Conservation (phyloP, 2,113 vertebrate genomes). For the Eubucco bourcierii region DNA sequence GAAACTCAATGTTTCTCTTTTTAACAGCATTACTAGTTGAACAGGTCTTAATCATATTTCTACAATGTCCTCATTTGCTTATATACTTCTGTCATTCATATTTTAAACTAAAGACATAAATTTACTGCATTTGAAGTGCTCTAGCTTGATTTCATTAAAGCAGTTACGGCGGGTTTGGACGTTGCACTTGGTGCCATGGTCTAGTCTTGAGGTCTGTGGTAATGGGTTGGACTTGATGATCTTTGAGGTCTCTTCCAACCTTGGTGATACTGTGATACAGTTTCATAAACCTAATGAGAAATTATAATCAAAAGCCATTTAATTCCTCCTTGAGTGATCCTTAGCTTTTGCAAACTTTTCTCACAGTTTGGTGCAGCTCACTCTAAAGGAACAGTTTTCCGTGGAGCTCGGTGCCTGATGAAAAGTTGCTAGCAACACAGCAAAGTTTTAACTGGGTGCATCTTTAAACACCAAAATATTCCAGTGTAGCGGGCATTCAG, state of each 20-base stretch:
- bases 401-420: not conserved
- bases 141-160: constrained; percentile 23
- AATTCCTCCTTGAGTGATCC: not conserved
- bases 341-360: not conserved
- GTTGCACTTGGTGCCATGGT: too few relatives aligned
- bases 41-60: constrained; percentile 5
- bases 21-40: not conserved
- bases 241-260: too few relatives aligned
- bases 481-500: not conserved
- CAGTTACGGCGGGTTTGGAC: too few relatives aligned
- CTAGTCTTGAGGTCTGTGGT: too few relatives aligned
- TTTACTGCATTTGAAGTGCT: not conserved
- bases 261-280: too few relatives aligned
- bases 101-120: not conserved
- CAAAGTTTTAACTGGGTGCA: not conserved
- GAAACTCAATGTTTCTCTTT: not conserved
- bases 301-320: not conserved
- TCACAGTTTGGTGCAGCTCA: not conserved
- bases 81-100: not conserved
- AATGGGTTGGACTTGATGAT: too few relatives aligned
- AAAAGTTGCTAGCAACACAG: not conserved
- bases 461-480: not conserved
- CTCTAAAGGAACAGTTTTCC: not conserved
- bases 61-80: not conserved
- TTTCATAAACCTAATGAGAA: constrained; percentile 7